phyloP scores from a whole-genome alignment of 2,888 invertebrate species.

The Mesorhabditis spiculigera region DNA sequence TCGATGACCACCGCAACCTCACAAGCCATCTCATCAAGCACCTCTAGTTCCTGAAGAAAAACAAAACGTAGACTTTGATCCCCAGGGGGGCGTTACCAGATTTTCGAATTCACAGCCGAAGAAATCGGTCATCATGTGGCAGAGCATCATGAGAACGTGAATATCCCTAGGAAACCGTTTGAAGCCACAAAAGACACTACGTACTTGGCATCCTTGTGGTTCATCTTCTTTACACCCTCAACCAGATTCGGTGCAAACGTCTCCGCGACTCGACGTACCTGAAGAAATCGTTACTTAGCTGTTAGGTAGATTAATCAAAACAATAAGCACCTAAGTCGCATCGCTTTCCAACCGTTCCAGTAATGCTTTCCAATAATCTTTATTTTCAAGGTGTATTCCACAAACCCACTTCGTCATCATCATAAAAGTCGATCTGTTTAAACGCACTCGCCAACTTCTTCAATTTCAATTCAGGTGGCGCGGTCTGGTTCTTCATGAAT shows the following conservation, averaged over 20 bases:
- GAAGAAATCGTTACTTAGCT: background rate
- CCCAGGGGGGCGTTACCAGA: background rate
- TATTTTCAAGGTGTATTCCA: too few relatives aligned
- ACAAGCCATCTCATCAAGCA: background rate
- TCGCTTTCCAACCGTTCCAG: too few relatives aligned
- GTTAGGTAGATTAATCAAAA: background rate
- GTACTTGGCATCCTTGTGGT: background rate
- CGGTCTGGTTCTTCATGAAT: background rate
- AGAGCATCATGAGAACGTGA: background rate
- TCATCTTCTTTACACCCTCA: background rate
- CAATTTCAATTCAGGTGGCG: background rate
- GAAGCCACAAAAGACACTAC: background rate
- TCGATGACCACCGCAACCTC: constrained; percentile 6
- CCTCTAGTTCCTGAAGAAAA: background rate
- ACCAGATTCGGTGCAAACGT: background rate
- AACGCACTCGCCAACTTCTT: background rate
- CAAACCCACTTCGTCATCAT: background rate
- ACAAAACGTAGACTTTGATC: background rate
- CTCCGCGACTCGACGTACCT: constrained; percentile 1
- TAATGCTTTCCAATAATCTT: too few relatives aligned
- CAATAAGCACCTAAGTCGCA: background rate
- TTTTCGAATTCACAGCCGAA: background rate
- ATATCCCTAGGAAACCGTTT: background rate
- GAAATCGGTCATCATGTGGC: background rate
- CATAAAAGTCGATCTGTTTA: constrained; percentile 5